Conservation (phyloP, 2,888 invertebrate genomes). For the Drosophila crucigera region DNA sequence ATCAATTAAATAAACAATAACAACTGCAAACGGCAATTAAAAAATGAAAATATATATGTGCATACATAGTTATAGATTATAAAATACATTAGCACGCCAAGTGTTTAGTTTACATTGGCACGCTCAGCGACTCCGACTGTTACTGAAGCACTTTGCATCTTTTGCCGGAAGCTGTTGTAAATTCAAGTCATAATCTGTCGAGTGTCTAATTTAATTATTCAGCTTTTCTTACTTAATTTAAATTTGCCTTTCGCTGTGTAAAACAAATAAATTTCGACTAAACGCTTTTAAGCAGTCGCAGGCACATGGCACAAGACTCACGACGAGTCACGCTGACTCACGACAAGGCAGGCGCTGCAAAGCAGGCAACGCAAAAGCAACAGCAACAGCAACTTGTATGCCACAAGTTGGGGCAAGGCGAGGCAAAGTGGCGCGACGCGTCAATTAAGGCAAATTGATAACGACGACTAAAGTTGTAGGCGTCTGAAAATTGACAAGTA, state of each 20-base stretch:
- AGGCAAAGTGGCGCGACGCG: slow-evolving; percentile 11
- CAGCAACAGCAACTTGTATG: slow-evolving; percentile 36
- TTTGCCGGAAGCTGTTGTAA: slow-evolving; percentile 18
- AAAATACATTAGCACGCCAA: not conserved
- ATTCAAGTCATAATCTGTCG: slow-evolving; percentile 43
- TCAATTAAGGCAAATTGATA: slow-evolving; percentile 80
- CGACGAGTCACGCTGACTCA: slow-evolving; percentile 26
- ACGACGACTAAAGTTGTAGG: slow-evolving; percentile 75
- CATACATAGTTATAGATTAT: not conserved
- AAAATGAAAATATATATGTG: not conserved
- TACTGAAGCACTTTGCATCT: not conserved
- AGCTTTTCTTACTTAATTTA: slow-evolving; percentile 7
- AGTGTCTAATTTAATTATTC: slow-evolving; percentile 70
- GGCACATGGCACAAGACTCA: slow-evolving; percentile 20
- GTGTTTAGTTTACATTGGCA: not conserved
- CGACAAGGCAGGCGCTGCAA: not conserved
- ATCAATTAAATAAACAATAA: not conserved
- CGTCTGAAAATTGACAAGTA: slow-evolving; percentile 19
- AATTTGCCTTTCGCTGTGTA: slow-evolving; percentile 19
- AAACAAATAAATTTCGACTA: slow-evolving; percentile 71
- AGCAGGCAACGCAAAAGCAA: not conserved
- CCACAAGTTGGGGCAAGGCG: slow-evolving; percentile 11
- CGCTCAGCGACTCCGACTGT: not conserved
- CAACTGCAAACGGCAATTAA: not conserved
- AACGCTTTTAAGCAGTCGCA: slow-evolving; percentile 69